Evolutionary conservation across 2,113 vertebrate genomes (phyloP).

Genomic region (Pachycephala philippinensis): DNA sequence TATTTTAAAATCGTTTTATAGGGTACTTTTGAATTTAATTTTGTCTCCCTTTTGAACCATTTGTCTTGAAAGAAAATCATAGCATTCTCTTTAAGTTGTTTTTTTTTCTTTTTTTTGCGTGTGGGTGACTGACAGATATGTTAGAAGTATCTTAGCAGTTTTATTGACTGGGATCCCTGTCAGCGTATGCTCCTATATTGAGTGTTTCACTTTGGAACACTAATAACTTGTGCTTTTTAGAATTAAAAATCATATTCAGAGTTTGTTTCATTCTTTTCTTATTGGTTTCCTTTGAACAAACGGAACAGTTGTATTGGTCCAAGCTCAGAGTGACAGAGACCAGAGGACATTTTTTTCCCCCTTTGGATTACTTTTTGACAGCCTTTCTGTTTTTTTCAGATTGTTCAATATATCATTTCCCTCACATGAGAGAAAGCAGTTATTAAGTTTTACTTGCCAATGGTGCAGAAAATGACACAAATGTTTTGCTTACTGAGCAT

Average conservation of each 20-base stretch:
- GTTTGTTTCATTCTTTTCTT: neutral
- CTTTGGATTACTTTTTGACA: constrained; percentile 9
- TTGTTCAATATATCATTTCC: constrained; percentile 31
- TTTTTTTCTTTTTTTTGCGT: neutral
- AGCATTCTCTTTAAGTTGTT: neutral
- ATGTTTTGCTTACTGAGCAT: constrained; percentile 53
- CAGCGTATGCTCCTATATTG: neutral
- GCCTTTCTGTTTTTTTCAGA: neutral
- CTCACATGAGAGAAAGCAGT: neutral
- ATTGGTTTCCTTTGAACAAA: neutral
- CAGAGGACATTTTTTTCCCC: neutral
- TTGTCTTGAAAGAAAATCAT: neutral
- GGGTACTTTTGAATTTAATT: neutral
- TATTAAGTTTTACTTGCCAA: constrained; percentile 23
- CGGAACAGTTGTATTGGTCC: neutral
- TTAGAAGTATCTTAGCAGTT: neutral
- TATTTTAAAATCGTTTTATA: neutral
- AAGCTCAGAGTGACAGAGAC: neutral
- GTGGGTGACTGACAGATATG: neutral
- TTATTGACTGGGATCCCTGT: neutral
- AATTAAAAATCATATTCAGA: neutral
- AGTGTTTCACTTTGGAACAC: neutral
- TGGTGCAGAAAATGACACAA: constrained; percentile 6
- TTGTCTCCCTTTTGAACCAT: neutral
- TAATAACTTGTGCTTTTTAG: neutral